Percentiles rank a stretch among this genome's conserved stretches.
These are phyloP conservation scores for Calameuta idolon DNA, from an alignment of 2,888 invertebrate genomes.

Conservation along the genomic window DNA sequence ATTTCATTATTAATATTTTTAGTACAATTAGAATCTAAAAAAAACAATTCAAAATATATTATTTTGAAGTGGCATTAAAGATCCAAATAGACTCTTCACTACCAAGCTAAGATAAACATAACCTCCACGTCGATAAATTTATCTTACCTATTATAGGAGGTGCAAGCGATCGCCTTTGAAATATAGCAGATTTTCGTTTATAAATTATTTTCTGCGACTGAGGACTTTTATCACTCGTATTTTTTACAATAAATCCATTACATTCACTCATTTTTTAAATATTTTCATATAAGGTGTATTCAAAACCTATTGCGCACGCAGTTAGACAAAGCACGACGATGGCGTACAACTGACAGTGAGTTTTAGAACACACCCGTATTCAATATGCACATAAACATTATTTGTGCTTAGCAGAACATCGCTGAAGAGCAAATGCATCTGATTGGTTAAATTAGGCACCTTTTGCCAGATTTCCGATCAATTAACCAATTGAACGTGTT, in stretches of 20 bases:
- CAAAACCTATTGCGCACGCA: not conserved
- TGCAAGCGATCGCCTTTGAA: conserved; percentile 30
- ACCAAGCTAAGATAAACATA: not conserved
- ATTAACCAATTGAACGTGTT: too few relatives aligned
- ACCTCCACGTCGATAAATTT: not conserved
- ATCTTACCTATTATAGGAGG: conserved; percentile 3
- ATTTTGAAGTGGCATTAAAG: not conserved
- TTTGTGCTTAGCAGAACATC: too few relatives aligned
- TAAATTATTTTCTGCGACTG: conserved; percentile 12
- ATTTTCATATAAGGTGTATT: not conserved
- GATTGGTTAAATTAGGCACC: too few relatives aligned
- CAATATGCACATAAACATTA: too few relatives aligned
- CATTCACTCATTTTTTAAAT: conserved; percentile 8
- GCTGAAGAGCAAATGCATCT: too few relatives aligned
- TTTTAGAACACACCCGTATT: too few relatives aligned
- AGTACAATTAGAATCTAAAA: not conserved
- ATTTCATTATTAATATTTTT: not conserved
- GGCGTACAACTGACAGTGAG: too few relatives aligned
- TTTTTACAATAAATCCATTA: not conserved
- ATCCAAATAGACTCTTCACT: not conserved
- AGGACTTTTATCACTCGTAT: conserved; percentile 3
- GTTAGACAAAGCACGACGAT: too few relatives aligned
- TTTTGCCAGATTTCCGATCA: too few relatives aligned
- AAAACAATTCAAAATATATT: not conserved
- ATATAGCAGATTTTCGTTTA: conserved; percentile 50